Percentiles rank a stretch among this genome's conserved stretches.
These are phyloP conservation scores for Tenthredo mesomela DNA, from an alignment of 2,888 invertebrate species.

Conservation along the genomic window DNA sequence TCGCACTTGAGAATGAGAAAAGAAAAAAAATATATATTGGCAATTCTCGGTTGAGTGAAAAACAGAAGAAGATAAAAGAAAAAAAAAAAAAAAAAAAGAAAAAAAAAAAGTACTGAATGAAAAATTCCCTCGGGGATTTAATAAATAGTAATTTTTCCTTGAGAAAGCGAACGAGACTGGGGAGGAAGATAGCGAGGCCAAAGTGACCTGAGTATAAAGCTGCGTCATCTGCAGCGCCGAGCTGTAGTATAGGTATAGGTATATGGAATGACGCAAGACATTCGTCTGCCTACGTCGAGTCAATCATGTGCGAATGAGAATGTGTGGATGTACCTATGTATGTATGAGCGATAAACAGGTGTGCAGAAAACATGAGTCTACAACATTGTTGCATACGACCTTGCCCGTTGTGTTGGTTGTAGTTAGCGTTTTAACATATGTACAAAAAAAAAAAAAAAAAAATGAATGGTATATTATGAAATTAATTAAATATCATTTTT, in stretches of 20 bases:
- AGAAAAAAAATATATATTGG: neutral
- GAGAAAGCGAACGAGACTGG: neutral
- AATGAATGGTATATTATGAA: neutral
- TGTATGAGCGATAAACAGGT: neutral
- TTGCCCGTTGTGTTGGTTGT: neutral
- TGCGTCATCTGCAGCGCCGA: constrained; percentile 23
- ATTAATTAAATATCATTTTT: neutral
- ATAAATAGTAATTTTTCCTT: neutral
- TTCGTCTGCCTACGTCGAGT: constrained; percentile 27
- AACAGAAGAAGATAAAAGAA: too few relatives aligned
- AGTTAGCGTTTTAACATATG: neutral
- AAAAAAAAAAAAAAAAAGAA: neutral
- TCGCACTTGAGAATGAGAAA: neutral
- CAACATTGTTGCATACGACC: constrained; percentile 28
- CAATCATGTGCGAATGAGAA: constrained; percentile 41
- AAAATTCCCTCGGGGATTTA: constrained; percentile 13
- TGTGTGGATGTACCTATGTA: neutral
- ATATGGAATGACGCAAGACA: constrained; percentile 30
- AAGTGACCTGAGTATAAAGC: constrained; percentile 16
- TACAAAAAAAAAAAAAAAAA: neutral
- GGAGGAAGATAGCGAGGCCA: neutral
- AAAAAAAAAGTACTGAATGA: neutral
- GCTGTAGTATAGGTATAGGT: too few relatives aligned
- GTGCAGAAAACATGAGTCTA: neutral
- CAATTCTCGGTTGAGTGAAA: neutral